Evolutionary conservation across 2,888 invertebrate genomes (phyloP), one percentile per base, ranked within the genome.

Genomic region (Himalopsyche tibetana): DNA sequence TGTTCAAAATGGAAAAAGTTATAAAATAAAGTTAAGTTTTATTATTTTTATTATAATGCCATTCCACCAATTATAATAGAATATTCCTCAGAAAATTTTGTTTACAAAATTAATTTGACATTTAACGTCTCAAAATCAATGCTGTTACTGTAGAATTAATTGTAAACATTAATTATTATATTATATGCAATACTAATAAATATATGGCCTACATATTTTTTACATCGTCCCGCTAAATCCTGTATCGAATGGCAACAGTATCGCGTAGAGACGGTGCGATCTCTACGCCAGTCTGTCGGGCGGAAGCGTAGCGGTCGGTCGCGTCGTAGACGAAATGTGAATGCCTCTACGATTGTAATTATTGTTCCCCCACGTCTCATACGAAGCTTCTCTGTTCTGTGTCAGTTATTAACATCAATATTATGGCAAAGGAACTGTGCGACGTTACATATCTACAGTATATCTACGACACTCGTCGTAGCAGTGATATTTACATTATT

Each of bases 261-360:
- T 12, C 36, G 74, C 74, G 74, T 74, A 36, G 74, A 74, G 74
- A 74, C 74, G 9, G 15, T 28, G 74, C 74, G 74, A 74, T 36
- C 36, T 74, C 74, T 74, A 74, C 74, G 74, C 74, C 74, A 74
- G 74, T 74, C 74, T 74, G 74, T 74, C 74, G 38, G 74, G 74
- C 74, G 74, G 74, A 74, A 74, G 74, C 74, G 38, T 74, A 74
- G 38, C 74, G 74, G 74, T 36, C 74, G 74, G 74, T 74, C 74
- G 74, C 74, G 36, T 12, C 74, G 74, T 74, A 74, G 36, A 74
- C 36, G 36, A 36, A 28, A 74, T 36, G 74, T 74, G 36, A 36
- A 38, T 5, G 28, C 15, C 74, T 74, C 11, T 19, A 8, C 63
- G 19, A 74, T 74, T 74, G 38, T 74, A 74, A 74, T 74, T 15